Conservation (phyloP, 2,888 invertebrate species). For the Azorinus chamasolen region DNA sequence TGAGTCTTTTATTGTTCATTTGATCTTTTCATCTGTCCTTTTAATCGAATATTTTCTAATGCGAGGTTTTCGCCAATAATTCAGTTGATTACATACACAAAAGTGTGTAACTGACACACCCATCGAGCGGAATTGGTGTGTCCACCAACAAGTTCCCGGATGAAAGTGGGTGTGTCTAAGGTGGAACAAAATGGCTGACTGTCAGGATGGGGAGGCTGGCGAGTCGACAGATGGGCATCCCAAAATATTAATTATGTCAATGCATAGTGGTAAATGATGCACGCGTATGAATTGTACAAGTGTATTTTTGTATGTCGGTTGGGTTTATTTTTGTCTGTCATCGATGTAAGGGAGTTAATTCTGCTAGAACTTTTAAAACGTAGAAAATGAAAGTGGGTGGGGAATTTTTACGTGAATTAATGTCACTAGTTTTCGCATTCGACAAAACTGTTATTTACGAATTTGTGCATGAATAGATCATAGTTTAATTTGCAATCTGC, state of each 20-base stretch:
- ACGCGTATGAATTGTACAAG: neutral
- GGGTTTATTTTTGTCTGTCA: neutral
- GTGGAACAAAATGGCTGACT: constrained; percentile 57
- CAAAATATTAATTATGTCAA: neutral
- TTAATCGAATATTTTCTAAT: too few relatives aligned
- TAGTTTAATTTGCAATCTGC: too few relatives aligned
- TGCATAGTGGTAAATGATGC: neutral
- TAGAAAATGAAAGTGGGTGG: constrained; percentile 34
- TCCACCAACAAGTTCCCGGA: constrained; percentile 52
- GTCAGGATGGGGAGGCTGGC: constrained; percentile 49
- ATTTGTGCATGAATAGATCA: too few relatives aligned
- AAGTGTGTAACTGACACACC: too few relatives aligned
- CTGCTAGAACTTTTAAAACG: neutral
- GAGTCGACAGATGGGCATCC: constrained; percentile 10
- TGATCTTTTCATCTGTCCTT: too few relatives aligned
- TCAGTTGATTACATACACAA: too few relatives aligned
- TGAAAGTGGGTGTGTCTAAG: constrained; percentile 58
- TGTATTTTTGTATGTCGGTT: neutral
- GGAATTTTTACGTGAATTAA: neutral
- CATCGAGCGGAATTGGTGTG: constrained; percentile 49
- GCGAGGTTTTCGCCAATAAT: too few relatives aligned
- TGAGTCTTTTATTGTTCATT: too few relatives aligned
- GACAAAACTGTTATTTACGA: too few relatives aligned
- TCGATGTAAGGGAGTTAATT: constrained; percentile 6
- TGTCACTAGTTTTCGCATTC: too few relatives aligned